phyloP scores from a whole-genome alignment of 2,888 invertebrate genomes.

The Aphodius sticticus region DNA sequence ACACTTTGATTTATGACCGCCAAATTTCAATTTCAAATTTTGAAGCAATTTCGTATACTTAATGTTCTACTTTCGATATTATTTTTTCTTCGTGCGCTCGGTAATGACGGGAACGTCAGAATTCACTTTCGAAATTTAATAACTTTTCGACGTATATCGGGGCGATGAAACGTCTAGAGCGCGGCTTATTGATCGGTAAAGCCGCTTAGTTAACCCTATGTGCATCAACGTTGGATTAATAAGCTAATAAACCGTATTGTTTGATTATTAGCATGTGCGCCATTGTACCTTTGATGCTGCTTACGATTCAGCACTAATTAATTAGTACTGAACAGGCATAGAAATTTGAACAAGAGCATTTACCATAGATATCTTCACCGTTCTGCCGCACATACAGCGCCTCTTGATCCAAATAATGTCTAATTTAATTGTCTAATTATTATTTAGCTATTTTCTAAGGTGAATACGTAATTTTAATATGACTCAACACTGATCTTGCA shows the following conservation, averaged over 20 bases:
- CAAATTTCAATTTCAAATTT: conserved; percentile 53
- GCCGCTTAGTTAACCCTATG: not conserved
- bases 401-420: too few species aligned
- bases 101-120: conserved; percentile 4
- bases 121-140: not conserved
- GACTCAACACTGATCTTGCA: too few species aligned
- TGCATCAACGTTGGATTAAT: not conserved
- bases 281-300: not conserved
- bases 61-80: conserved; percentile 27
- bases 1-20: conserved; percentile 51
- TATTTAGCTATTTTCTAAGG: too few species aligned
- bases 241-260: not conserved
- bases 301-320: not conserved
- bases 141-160: not conserved
- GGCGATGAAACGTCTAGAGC: not conserved
- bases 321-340: not conserved
- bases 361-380: not conserved
- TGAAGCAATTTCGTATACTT: conserved; percentile 42
- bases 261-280: not conserved
- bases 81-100: not conserved
- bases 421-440: too few species aligned
- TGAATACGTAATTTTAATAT: too few species aligned
- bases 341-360: not conserved
- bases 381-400: too few species aligned
- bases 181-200: not conserved